These are phyloP conservation scores for Heloderma charlesbogerti DNA, from an alignment of 2,113 vertebrate species.

Conservation along the genomic window DNA sequence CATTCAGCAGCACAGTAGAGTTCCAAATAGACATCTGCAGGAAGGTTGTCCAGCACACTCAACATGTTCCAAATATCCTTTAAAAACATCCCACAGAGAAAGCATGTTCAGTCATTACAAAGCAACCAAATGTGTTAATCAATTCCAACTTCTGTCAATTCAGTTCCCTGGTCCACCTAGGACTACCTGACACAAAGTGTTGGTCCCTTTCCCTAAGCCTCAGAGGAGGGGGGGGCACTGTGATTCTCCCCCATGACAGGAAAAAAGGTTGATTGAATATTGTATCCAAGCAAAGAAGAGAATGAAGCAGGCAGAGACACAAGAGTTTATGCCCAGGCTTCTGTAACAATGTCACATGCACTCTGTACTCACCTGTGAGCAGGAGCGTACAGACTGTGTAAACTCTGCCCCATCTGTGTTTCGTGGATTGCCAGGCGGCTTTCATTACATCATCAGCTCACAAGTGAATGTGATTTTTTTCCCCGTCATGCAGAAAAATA, in stretches of 20 bases:
- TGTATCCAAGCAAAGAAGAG: too few relatives aligned
- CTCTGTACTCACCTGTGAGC: background rate
- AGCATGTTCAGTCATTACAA: constrained; percentile 18
- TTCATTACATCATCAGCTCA: too few relatives aligned
- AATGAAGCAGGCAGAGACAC: too few relatives aligned
- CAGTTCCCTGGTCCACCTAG: background rate
- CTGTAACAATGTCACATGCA: background rate
- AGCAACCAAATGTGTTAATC: background rate
- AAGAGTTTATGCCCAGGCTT: background rate
- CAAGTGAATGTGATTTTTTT: too few relatives aligned
- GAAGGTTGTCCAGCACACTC: constrained; percentile 38
- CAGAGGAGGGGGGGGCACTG: too few relatives aligned
- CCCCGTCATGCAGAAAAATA: too few relatives aligned
- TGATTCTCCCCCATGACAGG: background rate
- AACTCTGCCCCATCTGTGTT: too few relatives aligned
- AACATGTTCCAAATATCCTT: constrained; percentile 39
- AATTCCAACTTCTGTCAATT: background rate
- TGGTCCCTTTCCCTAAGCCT: background rate
- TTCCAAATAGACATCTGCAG: constrained; percentile 52
- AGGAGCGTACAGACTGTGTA: too few relatives aligned
- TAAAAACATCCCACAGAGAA: constrained; percentile 36
- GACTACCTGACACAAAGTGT: background rate
- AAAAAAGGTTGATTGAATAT: background rate
- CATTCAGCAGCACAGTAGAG: background rate
- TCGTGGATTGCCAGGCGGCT: too few relatives aligned